Evolutionary conservation across 2,797 vertebrate species (phyloP).

Genomic region (Protonibea diacanthus): DNA sequence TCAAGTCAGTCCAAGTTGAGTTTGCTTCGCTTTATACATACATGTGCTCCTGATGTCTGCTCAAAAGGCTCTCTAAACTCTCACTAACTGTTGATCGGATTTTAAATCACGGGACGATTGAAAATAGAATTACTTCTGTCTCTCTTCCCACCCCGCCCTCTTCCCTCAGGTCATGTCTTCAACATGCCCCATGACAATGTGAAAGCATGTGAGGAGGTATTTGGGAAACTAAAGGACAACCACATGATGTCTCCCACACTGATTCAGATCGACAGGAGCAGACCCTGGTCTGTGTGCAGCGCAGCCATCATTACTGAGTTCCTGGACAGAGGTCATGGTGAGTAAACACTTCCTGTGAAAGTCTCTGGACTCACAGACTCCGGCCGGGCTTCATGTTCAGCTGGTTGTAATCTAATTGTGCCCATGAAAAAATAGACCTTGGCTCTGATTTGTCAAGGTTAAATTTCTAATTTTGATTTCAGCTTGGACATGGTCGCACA

Average conservation of each 20-base stretch:
- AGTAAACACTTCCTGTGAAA: constrained; percentile 79
- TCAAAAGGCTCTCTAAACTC: not conserved
- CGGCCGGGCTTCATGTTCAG: constrained; percentile 40
- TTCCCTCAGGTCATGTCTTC: constrained; percentile 92
- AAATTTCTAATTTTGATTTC: constrained; percentile 1
- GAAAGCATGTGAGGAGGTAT: constrained; percentile 95
- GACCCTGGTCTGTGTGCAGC: constrained; percentile 97
- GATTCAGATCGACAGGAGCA: constrained; percentile 95
- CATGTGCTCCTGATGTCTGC: constrained; percentile 18
- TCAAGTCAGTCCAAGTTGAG: constrained; percentile 36
- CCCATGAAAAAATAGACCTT: constrained; percentile 13
- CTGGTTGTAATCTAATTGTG: constrained; percentile 49
- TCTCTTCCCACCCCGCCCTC: not conserved
- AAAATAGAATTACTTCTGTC: constrained; percentile 23
- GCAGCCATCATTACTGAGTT: constrained; percentile 97
- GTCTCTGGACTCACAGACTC: constrained; percentile 45
- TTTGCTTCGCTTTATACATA: constrained; percentile 5
- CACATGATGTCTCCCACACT: constrained; percentile 99
- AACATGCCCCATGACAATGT: constrained; percentile 99
- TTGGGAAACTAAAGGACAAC: constrained; percentile 94
- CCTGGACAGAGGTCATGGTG: constrained; percentile 96
- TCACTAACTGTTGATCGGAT: not conserved
- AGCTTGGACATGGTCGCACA: not conserved
- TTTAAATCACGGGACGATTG: not conserved
- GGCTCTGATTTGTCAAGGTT: not conserved